These are phyloP conservation scores for Lasioglossum calceatum DNA, from an alignment of 2,888 invertebrate genomes.

Conservation along the genomic window DNA sequence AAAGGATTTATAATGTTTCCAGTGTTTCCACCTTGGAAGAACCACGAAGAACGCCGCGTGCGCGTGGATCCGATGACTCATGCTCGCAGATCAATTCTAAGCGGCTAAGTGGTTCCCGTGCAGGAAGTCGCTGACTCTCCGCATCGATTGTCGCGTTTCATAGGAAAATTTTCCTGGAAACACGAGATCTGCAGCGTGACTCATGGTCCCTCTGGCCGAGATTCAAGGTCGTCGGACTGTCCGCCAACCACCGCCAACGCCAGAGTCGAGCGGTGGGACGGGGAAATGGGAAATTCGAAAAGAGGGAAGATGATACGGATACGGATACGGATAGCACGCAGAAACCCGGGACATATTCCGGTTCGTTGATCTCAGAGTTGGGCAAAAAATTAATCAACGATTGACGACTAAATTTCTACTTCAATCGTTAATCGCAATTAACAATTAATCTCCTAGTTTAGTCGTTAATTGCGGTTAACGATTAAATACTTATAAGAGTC, in stretches of 20 bases:
- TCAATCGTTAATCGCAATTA: no score
- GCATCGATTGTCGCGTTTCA: conserved; percentile 57
- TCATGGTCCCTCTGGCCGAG: conserved; percentile 48
- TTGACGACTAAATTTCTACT: no score
- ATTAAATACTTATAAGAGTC: background rate
- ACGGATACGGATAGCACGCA: background rate
- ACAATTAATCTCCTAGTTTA: no score
- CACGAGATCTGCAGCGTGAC: conserved; percentile 47
- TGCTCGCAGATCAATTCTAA: conserved; percentile 45
- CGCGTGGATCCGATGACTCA: background rate
- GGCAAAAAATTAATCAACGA: no score
- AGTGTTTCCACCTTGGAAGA: background rate
- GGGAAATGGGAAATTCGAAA: background rate
- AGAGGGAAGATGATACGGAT: background rate
- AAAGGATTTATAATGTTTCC: background rate
- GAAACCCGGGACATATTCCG: background rate
- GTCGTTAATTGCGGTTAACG: no score
- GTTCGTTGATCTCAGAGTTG: background rate
- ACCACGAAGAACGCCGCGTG: background rate
- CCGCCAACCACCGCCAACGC: conserved; percentile 12
- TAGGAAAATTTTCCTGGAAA: conserved; percentile 70
- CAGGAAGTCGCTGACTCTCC: conserved; percentile 20
- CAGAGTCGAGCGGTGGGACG: background rate
- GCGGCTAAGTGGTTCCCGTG: conserved; percentile 49
- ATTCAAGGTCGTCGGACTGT: conserved; percentile 27